Evolutionary conservation across 2,888 invertebrate genomes (phyloP).

Genomic region (Xylophagus ater): DNA sequence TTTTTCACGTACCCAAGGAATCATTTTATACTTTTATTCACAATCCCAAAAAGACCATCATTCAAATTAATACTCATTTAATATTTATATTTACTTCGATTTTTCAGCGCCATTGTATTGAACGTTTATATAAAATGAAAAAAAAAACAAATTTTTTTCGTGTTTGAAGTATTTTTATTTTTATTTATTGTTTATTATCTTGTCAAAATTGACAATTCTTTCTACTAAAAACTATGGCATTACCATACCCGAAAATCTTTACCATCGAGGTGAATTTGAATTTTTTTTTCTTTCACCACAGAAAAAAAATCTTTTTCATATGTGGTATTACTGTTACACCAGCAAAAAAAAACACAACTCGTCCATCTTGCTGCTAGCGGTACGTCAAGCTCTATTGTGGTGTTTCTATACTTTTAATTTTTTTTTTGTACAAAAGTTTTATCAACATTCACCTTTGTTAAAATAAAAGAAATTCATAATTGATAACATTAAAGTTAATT

Average conservation of each 20-base stretch:
- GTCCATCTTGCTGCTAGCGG: constrained; percentile 14
- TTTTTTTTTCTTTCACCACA: too few species aligned
- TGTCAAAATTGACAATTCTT: too few species aligned
- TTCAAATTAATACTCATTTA: not conserved
- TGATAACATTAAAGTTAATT: not conserved
- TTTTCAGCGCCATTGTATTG: constrained; percentile 1
- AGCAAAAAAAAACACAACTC: constrained; percentile 7
- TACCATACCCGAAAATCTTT: too few species aligned
- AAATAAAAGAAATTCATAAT: not conserved
- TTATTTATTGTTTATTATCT: too few species aligned
- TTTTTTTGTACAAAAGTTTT: constrained; percentile 7
- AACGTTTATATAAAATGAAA: too few species aligned
- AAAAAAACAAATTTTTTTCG: too few species aligned
- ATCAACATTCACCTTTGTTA: constrained; percentile 8
- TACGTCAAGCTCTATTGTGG: constrained; percentile 15
- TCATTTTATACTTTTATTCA: constrained; percentile 23
- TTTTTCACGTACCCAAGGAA: constrained; percentile 39
- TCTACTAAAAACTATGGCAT: too few species aligned
- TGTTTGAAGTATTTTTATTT: too few species aligned
- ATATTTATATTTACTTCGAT: constrained; percentile 3
- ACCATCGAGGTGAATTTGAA: too few species aligned
- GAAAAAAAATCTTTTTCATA: too few species aligned
- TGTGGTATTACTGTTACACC: too few species aligned
- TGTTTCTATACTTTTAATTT: constrained; percentile 14
- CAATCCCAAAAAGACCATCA: not conserved